phyloP scores from a whole-genome alignment of 2,888 invertebrate species.

The Cybosia mesomella region DNA sequence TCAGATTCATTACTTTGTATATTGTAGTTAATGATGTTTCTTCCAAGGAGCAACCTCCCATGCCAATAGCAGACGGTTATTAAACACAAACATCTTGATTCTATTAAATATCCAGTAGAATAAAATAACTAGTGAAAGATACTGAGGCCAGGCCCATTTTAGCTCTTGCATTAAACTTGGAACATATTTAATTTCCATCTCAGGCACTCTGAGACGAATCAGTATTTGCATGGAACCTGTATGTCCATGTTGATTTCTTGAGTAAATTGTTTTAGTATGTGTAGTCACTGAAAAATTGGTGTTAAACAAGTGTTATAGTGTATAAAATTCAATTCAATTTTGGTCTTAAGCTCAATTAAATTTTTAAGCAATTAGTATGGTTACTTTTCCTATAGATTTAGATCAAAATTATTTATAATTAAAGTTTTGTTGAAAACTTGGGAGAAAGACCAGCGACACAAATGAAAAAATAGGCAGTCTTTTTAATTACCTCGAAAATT shows the following conservation, averaged over 20 bases:
- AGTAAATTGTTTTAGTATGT: slow-evolving; percentile 75
- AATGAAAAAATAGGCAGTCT: too few species aligned
- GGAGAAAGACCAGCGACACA: too few species aligned
- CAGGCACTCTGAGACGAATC: slow-evolving; percentile 85
- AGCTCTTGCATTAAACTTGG: slow-evolving; percentile 94
- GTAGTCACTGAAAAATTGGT: slow-evolving; percentile 84
- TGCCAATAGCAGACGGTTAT: slow-evolving; percentile 90
- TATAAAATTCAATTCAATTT: too few species aligned
- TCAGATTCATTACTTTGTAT: too few species aligned
- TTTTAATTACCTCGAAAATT: too few species aligned
- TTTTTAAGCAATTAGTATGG: too few species aligned
- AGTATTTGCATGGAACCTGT: slow-evolving; percentile 75
- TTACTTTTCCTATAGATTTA: too few species aligned
- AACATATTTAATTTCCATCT: slow-evolving; percentile 88
- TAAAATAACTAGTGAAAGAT: slow-evolving; percentile 92
- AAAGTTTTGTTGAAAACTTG: too few species aligned
- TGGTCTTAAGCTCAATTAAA: too few species aligned
- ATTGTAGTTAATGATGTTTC: slow-evolving; percentile 44
- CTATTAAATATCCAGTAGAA: slow-evolving; percentile 90
- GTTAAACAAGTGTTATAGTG: too few species aligned
- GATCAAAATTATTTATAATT: too few species aligned
- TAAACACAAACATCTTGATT: slow-evolving; percentile 92
- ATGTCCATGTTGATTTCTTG: slow-evolving; percentile 75
- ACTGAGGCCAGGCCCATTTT: slow-evolving; percentile 98
- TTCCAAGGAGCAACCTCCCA: slow-evolving; percentile 90